A percentile compares a stretch with the other conserved stretches of the same genome.
Evolutionary conservation across 2,888 invertebrate genomes (phyloP).

Genomic region (Eupithecia tripunctaria): DNA sequence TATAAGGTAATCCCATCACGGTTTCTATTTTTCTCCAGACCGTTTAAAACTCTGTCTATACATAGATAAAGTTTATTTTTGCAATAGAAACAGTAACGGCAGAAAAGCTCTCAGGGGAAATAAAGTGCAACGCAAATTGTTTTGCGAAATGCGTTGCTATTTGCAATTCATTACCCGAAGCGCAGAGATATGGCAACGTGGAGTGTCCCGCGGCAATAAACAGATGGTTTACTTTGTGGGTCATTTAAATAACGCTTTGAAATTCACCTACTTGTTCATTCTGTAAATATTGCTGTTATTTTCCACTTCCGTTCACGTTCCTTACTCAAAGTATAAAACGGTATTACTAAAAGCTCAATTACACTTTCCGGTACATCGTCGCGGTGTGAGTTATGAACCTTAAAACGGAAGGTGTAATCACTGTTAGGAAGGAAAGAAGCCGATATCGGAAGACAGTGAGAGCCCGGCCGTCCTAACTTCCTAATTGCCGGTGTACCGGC

Average conservation of each 20-base stretch:
- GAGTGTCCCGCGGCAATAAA: neutral
- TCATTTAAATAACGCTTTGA: neutral
- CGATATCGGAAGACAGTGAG: no score
- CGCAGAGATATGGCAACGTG: neutral
- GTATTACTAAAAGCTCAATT: no score
- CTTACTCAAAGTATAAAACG: no score
- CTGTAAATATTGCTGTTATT: neutral
- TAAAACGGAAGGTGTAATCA: no score
- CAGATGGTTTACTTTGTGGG: slow-evolving; percentile 1
- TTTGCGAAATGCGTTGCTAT: slow-evolving; percentile 30
- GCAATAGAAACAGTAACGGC: slow-evolving; percentile 21
- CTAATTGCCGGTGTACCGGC: no score
- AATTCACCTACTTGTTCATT: neutral
- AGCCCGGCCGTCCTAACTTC: no score
- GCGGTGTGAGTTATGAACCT: no score
- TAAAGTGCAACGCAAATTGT: slow-evolving; percentile 39
- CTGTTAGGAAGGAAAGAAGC: no score
- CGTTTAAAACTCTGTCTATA: neutral
- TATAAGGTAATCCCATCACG: neutral
- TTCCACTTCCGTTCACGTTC: neutral
- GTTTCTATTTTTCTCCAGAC: neutral
- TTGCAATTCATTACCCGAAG: slow-evolving; percentile 38
- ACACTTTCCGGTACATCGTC: no score
- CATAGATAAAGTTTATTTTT: neutral
- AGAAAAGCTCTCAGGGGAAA: slow-evolving; percentile 32